Base-by-base conservation (phyloP, 1,140 invertebrate genomes). In the Marisa cornuarietis region DNA sequence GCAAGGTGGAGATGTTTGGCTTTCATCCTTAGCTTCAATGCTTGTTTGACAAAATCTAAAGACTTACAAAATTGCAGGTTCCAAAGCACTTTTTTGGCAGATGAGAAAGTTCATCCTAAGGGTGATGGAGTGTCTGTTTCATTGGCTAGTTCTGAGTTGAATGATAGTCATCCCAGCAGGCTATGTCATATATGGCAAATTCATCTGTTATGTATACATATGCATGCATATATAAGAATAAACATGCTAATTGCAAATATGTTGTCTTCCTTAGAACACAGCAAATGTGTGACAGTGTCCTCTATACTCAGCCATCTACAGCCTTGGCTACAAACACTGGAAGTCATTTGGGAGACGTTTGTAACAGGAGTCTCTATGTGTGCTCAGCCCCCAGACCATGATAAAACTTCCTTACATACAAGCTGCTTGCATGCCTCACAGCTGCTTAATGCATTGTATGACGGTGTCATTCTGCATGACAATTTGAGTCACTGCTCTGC, bases 391-490 rank as follows among this genome's bases (percentile, higher is more conserved):
- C 79, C 74, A 51, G 77, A 61, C 49, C 49, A 42, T 18, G 42
- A 62, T 16, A 16, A 31, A 52, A 68, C 0, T 62, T 20, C 26
- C 42, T 58, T 24, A 9, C 24, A 20, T 2, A 82, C 72, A 49
- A 85, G 83, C 76, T 81, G 81, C 51, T 76, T 82, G 78, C 84
- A 83, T 78, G 82, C 84, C 0, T 87, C 85, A 4, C 78, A 80
- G 71, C 83, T 88, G 22, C 85, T 88, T 6, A 84, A 82, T 68
- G 82, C 84, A 16, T 69, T 88, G 77, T 87, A 85, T 69, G 78
- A 88, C 16, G 80, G 78, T 6, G 63, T 86, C 11, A 58, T 83
- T 8, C 79, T 83, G 42, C 80, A 81, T 62, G 85, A 86, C 65
- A 83, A 79, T 24, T 61, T 82, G 24, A 77, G 81, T 18, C 71